These are phyloP conservation scores for Perizoma flavofasciatum DNA, from an alignment of 2,888 invertebrate genomes.

Conservation along the genomic window DNA sequence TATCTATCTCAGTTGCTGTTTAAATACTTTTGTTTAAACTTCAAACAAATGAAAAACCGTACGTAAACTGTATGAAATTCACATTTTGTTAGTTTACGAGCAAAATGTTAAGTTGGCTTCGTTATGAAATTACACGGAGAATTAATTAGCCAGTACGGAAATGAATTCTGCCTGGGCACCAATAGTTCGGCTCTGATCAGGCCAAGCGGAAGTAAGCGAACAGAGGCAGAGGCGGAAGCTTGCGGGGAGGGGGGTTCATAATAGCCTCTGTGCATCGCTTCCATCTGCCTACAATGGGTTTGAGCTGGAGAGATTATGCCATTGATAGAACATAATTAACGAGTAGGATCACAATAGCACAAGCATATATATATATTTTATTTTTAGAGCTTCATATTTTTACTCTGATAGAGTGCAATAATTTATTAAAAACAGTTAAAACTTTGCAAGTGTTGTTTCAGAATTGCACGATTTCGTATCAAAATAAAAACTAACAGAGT, in stretches of 20 bases:
- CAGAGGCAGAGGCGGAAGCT: slow-evolving; percentile 38
- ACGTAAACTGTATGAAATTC: background rate
- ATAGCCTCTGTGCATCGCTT: slow-evolving; percentile 38
- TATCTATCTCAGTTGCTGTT: too few species aligned
- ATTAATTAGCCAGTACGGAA: slow-evolving; percentile 32
- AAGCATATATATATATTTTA: too few species aligned
- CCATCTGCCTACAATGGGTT: slow-evolving; percentile 39
- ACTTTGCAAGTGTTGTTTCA: background rate
- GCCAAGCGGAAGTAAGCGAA: slow-evolving; percentile 38
- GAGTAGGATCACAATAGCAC: slow-evolving; percentile 6
- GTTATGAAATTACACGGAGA: slow-evolving; percentile 28
- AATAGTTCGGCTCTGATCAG: slow-evolving; percentile 37
- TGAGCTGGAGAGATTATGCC: slow-evolving; percentile 33
- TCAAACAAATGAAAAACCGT: background rate
- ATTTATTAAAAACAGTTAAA: background rate
- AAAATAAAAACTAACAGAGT: too few species aligned
- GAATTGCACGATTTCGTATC: too few species aligned
- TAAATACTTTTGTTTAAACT: too few species aligned
- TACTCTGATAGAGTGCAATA: background rate
- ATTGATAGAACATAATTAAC: slow-evolving; percentile 36
- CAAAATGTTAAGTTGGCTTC: slow-evolving; percentile 14
- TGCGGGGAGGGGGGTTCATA: slow-evolving; percentile 39
- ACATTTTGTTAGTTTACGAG: background rate
- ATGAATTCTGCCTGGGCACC: slow-evolving; percentile 26
- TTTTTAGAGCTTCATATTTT: background rate